Base-by-base conservation (phyloP, 2,113 vertebrate species). In the Podilymbus podiceps region DNA sequence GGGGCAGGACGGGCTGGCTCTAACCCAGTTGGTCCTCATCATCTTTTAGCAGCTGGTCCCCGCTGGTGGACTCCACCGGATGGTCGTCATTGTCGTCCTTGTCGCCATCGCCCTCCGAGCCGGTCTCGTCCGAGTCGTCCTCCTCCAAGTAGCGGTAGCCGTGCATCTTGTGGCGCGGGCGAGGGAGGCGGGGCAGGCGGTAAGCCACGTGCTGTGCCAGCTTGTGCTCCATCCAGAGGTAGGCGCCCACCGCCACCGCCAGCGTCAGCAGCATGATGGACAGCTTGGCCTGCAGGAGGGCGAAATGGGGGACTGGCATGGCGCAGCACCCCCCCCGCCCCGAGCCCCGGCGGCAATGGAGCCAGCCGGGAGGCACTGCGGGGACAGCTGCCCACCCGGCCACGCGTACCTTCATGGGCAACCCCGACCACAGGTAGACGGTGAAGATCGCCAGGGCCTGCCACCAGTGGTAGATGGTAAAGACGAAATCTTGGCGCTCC, bases 401-500 rank as follows among this genome's bases (percentile, higher is more conserved):
- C 24, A 10, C 4, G 4, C 81, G 98, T 63, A 99, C 99, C 99
- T 99, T 99, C 99, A 99, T 99, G n/a, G 99, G 98, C 55, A 99
- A 62, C 22, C 96, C 71, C 0, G 98, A 98, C 98, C 99, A 99
- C 49, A 99, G 97, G 96, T 99, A 99, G 49, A 99, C 99, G 0
- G 97, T 89, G 53, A 99, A 99, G 96, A 99, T 99, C 62, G 99
- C 99, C 73, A 99, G 91, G 8, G 99, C 99, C 95, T 99, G 99
- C 97, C 98, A 99, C 99, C 99, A 99, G 98, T 99, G 99, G 80
- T 99, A 99, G 97, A 99, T 99, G 92, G 99, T 99, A 97, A 99
- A 99, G 89, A 99, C 95, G 72, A 99, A 99, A 97, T 99, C 99
- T 85, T 99, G 98, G 8, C 99, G 98, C 38, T 99, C 99, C 59